Conservation (phyloP, 2,888 invertebrate species). For the Punctoribates punctum region DNA sequence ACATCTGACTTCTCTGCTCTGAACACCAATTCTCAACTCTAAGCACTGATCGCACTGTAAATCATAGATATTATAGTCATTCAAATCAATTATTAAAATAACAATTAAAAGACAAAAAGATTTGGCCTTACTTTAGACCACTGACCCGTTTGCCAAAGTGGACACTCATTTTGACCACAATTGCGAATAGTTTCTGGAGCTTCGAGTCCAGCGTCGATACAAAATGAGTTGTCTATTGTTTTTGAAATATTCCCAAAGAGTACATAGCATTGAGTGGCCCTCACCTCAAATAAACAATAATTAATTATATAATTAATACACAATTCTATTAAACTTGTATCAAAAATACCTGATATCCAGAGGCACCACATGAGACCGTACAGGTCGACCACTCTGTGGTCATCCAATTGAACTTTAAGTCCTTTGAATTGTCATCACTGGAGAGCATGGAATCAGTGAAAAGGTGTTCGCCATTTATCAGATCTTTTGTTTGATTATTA, state of each 20-base stretch:
- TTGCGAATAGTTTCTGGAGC: conserved; percentile 62
- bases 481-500: conserved; percentile 52
- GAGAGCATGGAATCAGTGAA: conserved; percentile 51
- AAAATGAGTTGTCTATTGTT: conserved; percentile 64
- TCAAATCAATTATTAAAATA: conserved; percentile 49
- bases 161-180: conserved; percentile 67
- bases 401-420: conserved; percentile 70
- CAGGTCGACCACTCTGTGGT: conserved; percentile 81
- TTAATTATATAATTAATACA: background rate
- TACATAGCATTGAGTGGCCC: conserved; percentile 70
- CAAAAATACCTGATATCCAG: conserved; percentile 61
- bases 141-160: conserved; percentile 66
- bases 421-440: conserved; percentile 55
- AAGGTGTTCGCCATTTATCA: conserved; percentile 50
- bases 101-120: conserved; percentile 7
- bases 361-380: conserved; percentile 74
- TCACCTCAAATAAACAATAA: conserved; percentile 57
- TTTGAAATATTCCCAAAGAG: conserved; percentile 60
- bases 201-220: conserved; percentile 66
- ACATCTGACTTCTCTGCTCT: conserved; percentile 54
- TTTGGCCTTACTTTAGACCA: conserved; percentile 60
- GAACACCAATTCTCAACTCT: conserved; percentile 51
- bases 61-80: conserved; percentile 50
- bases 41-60: conserved; percentile 54
- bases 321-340: background rate